phyloP scores from a whole-genome alignment of 1,140 invertebrate species.

The Leptinotarsa defecta region DNA sequence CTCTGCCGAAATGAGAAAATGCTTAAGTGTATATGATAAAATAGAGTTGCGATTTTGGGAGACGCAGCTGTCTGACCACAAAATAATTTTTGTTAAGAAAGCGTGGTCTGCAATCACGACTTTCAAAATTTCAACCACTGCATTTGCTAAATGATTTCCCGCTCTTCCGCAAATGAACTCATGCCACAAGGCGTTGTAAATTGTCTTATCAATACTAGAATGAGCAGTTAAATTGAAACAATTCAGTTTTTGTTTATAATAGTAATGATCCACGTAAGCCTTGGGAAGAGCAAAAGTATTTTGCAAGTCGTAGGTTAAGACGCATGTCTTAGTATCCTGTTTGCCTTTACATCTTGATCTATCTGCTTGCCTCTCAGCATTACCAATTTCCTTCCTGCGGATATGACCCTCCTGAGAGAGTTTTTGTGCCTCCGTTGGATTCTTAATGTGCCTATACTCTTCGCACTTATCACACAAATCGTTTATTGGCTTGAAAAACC shows the following conservation, averaged over 20 bases:
- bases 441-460: neutral
- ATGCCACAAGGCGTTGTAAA: slow-evolving; percentile 28
- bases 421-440: neutral
- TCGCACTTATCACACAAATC: slow-evolving; percentile 14
- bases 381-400: neutral
- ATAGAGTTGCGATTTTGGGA: slow-evolving; percentile 34
- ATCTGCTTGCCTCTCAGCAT: neutral
- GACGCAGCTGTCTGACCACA: slow-evolving; percentile 35
- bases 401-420: neutral
- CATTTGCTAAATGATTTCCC: slow-evolving; percentile 25
- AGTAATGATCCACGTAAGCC: too few relatives aligned
- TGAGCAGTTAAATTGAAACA: slow-evolving; percentile 31
- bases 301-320: neutral
- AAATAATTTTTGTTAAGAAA: slow-evolving; percentile 31
- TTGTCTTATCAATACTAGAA: slow-evolving; percentile 25
- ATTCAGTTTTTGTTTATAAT: neutral
- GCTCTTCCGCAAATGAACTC: slow-evolving; percentile 19
- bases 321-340: neutral
- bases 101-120: slow-evolving; percentile 22
- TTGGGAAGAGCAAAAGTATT: slow-evolving; percentile 1
- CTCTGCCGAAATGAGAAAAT: slow-evolving; percentile 15
- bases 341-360: neutral
- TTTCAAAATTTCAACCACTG: slow-evolving; percentile 32
- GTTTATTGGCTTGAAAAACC: neutral
- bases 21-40: slow-evolving; percentile 19